Evolutionary conservation across 2,113 vertebrate species (phyloP).

Genomic region (Azemiops feae): DNA sequence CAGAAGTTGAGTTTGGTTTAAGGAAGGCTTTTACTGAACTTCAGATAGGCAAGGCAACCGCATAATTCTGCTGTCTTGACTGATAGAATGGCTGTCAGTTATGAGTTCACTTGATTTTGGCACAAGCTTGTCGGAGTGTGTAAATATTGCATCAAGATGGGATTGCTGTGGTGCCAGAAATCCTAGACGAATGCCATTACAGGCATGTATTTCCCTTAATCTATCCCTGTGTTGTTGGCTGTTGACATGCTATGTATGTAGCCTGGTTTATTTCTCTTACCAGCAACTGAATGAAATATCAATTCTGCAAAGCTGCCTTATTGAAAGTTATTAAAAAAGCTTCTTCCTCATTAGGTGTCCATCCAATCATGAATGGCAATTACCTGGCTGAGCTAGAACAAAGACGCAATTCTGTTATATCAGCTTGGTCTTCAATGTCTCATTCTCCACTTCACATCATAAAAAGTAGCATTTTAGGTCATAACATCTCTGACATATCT

Average conservation of each 20-base stretch:
- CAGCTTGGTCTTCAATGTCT: slow-evolving; percentile 43
- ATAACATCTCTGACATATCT: slow-evolving; percentile 24
- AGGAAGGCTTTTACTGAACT: slow-evolving; percentile 32
- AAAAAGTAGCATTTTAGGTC: slow-evolving; percentile 19
- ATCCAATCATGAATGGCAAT: slow-evolving; percentile 32
- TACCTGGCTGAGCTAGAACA: slow-evolving; percentile 44
- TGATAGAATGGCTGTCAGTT: slow-evolving; percentile 37
- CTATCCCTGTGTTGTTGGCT: slow-evolving; percentile 47
- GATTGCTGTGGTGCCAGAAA: slow-evolving; percentile 74
- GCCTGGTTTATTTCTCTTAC: slow-evolving; percentile 28
- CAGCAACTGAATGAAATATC: slow-evolving; percentile 21
- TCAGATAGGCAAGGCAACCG: slow-evolving; percentile 50
- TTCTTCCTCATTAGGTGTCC: slow-evolving; percentile 32
- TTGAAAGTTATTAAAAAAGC: slow-evolving; percentile 35
- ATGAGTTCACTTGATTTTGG: slow-evolving; percentile 62
- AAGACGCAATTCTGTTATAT: slow-evolving; percentile 41
- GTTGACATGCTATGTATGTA: slow-evolving; percentile 29
- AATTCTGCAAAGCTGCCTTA: slow-evolving; percentile 37
- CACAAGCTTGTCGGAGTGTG: slow-evolving; percentile 36
- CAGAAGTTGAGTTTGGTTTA: background rate
- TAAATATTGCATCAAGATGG: slow-evolving; percentile 69
- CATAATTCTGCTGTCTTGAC: slow-evolving; percentile 31
- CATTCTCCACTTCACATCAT: slow-evolving; percentile 33
- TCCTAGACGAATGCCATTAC: slow-evolving; percentile 69
- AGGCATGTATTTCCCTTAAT: slow-evolving; percentile 61